A percentile compares a stretch with the other conserved stretches of the same genome.
phyloP scores from a whole-genome alignment of 2,113 vertebrate genomes.

The Ophiodon elongatus region DNA sequence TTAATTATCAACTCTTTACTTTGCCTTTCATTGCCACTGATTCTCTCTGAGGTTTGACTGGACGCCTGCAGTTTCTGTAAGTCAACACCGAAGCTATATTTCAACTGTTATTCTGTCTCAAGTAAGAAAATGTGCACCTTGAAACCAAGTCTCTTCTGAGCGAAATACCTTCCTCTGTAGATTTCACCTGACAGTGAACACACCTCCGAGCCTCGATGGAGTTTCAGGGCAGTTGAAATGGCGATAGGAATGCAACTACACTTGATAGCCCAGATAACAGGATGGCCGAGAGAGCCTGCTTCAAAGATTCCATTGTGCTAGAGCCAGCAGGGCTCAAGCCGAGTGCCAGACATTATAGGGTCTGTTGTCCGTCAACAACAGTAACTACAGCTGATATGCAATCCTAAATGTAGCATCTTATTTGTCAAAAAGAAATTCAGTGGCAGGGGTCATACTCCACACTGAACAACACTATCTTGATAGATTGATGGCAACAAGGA shows the following conservation, averaged over 20 bases:
- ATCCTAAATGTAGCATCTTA: slow-evolving; percentile 49
- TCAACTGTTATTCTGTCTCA: not conserved
- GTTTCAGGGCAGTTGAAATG: slow-evolving; percentile 78
- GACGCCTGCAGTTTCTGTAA: not conserved
- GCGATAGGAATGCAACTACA: slow-evolving; percentile 82
- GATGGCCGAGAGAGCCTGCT: slow-evolving; percentile 69
- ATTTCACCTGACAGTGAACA: slow-evolving; percentile 51
- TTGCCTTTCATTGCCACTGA: slow-evolving; percentile 23
- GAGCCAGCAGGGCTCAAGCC: slow-evolving; percentile 59
- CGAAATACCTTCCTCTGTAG: slow-evolving; percentile 5
- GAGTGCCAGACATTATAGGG: slow-evolving; percentile 49
- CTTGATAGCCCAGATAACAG: slow-evolving; percentile 85
- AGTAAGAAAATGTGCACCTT: not conserved
- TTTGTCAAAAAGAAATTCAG: not conserved
- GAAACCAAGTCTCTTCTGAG: slow-evolving; percentile 12
- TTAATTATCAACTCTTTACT: slow-evolving; percentile 61
- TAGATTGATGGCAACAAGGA: not conserved
- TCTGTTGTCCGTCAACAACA: slow-evolving; percentile 71
- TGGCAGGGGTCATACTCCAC: not conserved
- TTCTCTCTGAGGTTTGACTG: not conserved
- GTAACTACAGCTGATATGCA: slow-evolving; percentile 57
- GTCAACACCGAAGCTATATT: not conserved
- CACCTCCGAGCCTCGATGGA: slow-evolving; percentile 56
- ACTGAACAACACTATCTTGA: not conserved
- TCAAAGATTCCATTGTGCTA: slow-evolving; percentile 80